Evolutionary conservation across 1,140 invertebrate species (phyloP).

Genomic region (Heterodera schachtii): DNA sequence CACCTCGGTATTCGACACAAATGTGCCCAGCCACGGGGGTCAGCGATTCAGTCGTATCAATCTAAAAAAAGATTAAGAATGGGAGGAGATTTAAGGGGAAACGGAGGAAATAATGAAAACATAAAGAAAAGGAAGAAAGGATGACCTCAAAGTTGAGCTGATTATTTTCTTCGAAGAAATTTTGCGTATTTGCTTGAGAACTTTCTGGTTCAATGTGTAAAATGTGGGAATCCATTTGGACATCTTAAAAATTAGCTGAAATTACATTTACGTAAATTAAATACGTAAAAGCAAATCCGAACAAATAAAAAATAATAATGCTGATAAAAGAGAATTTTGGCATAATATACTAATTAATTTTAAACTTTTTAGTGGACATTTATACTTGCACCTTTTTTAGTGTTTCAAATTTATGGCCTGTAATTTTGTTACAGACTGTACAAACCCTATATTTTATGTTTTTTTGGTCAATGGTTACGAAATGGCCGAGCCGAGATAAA

Average conservation of each 20-base stretch:
- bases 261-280: too few relatives aligned
- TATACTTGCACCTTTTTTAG: too few relatives aligned
- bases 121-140: too few relatives aligned
- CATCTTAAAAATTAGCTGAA: not conserved
- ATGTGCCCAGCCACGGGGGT: constrained; percentile 25
- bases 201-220: not conserved
- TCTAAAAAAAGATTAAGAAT: too few relatives aligned
- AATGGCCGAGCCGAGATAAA: too few relatives aligned
- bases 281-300: not conserved
- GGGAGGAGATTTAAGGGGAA: not conserved
- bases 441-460: too few relatives aligned
- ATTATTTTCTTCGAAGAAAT: not conserved
- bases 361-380: too few relatives aligned
- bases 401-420: too few relatives aligned
- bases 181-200: not conserved
- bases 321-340: too few relatives aligned
- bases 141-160: not conserved
- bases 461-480: too few relatives aligned
- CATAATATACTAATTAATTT: too few relatives aligned
- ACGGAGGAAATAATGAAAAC: not conserved
- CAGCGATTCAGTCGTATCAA: constrained; percentile 25
- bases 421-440: too few relatives aligned
- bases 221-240: not conserved
- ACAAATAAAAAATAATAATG: not conserved
- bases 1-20: constrained; percentile 18